Percentiles rank a stretch among this genome's conserved stretches.
These are phyloP conservation scores for Parus major DNA, from an alignment of 2,113 vertebrate species.

Conservation along the genomic window DNA sequence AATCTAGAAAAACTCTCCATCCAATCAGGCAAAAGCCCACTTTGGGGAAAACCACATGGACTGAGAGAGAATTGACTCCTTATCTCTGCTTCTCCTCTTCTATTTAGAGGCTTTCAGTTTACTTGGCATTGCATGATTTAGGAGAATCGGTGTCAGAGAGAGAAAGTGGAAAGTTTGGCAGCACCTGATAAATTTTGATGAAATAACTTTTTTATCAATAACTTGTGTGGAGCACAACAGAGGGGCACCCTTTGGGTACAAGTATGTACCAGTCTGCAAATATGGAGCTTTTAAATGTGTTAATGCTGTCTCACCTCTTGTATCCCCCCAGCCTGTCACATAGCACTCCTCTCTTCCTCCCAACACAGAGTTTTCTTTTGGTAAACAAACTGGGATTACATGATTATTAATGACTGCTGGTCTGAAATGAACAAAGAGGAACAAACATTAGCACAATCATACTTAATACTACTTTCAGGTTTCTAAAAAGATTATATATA, in stretches of 20 bases:
- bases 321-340: slow-evolving; percentile 95
- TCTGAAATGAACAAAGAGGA: slow-evolving; percentile 71
- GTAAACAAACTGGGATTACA: slow-evolving; percentile 86
- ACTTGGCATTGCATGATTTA: not conserved
- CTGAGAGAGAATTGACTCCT: not conserved
- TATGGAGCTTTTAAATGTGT: not conserved
- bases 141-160: not conserved
- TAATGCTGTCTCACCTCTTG: slow-evolving; percentile 77
- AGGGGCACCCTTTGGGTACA: not conserved
- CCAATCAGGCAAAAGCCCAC: not conserved
- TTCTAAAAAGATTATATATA: not conserved
- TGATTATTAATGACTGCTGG: slow-evolving; percentile 83
- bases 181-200: not conserved
- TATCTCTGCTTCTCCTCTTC: not conserved
- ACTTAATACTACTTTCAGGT: not conserved
- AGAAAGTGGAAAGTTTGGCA: not conserved
- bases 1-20: not conserved
- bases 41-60: not conserved
- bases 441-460: not conserved
- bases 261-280: not conserved
- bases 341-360: slow-evolving; percentile 85
- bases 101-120: not conserved
- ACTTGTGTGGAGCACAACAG: not conserved
- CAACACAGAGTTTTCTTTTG: slow-evolving; percentile 80
- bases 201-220: not conserved